Evolutionary conservation across 1,140 invertebrate species (phyloP), one percentile per base, ranked within the genome.

Genomic region (Hycleus cichorii): DNA sequence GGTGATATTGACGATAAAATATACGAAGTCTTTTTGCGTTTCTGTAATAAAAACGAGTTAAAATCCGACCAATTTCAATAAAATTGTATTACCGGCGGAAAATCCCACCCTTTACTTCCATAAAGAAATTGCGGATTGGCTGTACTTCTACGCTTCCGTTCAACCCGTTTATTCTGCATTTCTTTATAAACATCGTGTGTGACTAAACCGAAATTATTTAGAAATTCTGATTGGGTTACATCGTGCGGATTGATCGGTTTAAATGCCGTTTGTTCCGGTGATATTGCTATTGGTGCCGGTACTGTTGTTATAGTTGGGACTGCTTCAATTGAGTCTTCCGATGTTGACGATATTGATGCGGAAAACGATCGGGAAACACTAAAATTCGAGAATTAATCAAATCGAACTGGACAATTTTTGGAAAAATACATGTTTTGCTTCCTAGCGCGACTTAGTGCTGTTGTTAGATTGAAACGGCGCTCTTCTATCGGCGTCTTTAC

Each of bases 71-170:
- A 12, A 4, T 47, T 27, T 9, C 3, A 50, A 52, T 25, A 60
- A 57, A 50, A 60, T 57, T 50, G 11, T 42, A n/a, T 42, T 59
- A 68, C 68, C 9, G 40, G 11, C 40, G 66, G 42, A 39, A 58
- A 57, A 56, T 69, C 66, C 64, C 69, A 70, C 54, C 66, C 65
- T 62, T 72, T 72, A 44, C 65, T 76, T 6, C 75, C 72, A 68
- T 80, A 81, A 6, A 80, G 68, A 63, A 79, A 81, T 42, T 81
- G 77, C 6, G 78, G 77, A 68, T 79, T 80, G 3, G 78, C 78
- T 6, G 78, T 80, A 47, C 78, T 80, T 26, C 78, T 69, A 12
- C 79, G 70, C 59, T 80, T 81, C 40, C 79, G 71, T 64, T 81
- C 78, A 3, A 74, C 74, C 52, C 77, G 70, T 49, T 73, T 76